Evolutionary conservation across 1,140 invertebrate genomes (phyloP), one percentile per base, ranked within the genome.

Genomic region (Sminthurinus signatus): DNA sequence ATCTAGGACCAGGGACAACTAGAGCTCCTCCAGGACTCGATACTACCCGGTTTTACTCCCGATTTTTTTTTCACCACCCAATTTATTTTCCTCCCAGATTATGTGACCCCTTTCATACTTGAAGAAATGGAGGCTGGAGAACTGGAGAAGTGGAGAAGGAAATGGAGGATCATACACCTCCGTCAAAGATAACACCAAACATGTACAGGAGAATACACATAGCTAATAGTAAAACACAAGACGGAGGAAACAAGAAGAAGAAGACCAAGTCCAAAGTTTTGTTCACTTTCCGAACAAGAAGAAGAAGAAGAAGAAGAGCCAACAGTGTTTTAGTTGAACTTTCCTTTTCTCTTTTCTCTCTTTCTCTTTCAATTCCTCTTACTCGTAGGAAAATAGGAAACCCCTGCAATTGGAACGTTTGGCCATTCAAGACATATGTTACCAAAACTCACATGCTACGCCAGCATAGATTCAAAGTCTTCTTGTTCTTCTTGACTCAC

Each of bases 371-470:
- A 27, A 5, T 52, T 14, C 4, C 50, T 52, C 25, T 52, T n/a
- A 10, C 23, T 62, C 60, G 48, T 56, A 60, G 8, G 21, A 14
- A 25, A 54, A 54, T 54, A 23, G 25, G 12, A 67, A 67, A 63
- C 46, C 62, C 56, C 39, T 67, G 65, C 69, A 70, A 70, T 70
- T 64, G 61, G 57, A 60, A 69, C 39, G 65, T 60, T 64, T 32
- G 62, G 57, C 70, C 64, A 72, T 72, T 69, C 46, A 28, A 59
- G 64, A 69, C 70, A 72, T 64, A 66, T 67, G 67, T 61, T 67
- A 52, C 67, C 70, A 72, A 58, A 50, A 36, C 48, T 31, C 31
- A 25, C 36, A 69, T 59, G 55, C 59, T 68, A 61, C 56, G 46
- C 56, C 62, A 63, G 59, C 58, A 64, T 57, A 64, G 42, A 67